These are phyloP conservation scores for Ptilodon capucinus DNA, from an alignment of 2,888 invertebrate genomes.

Conservation along the genomic window DNA sequence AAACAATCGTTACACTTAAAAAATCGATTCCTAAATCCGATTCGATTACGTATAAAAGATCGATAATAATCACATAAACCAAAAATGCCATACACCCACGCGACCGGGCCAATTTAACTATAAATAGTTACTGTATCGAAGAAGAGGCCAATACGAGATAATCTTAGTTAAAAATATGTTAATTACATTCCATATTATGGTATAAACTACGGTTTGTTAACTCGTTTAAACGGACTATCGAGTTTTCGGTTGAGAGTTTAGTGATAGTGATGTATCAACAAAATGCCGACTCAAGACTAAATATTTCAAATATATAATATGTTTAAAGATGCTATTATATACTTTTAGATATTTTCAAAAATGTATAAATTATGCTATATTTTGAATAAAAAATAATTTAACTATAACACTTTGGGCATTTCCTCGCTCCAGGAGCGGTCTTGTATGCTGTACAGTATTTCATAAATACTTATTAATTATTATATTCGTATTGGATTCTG, in stretches of 20 bases:
- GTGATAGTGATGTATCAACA: neutral
- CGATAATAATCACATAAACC: slow-evolving; percentile 37
- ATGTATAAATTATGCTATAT: too few relatives aligned
- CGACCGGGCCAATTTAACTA: slow-evolving; percentile 15
- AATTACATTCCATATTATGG: slow-evolving; percentile 31
- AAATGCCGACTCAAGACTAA: neutral
- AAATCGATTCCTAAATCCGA: slow-evolving; percentile 36
- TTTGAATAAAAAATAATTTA: too few relatives aligned
- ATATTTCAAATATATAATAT: too few relatives aligned
- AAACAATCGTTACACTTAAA: too few relatives aligned
- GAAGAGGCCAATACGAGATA: slow-evolving; percentile 21
- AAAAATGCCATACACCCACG: slow-evolving; percentile 35
- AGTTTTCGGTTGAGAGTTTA: neutral
- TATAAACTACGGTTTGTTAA: slow-evolving; percentile 1
- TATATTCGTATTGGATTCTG: too few relatives aligned
- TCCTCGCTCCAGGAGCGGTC: too few relatives aligned
- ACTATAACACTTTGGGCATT: too few relatives aligned
- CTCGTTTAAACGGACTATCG: neutral
- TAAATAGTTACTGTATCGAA: slow-evolving; percentile 24
- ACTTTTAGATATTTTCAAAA: too few relatives aligned
- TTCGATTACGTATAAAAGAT: slow-evolving; percentile 40
- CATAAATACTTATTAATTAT: too few relatives aligned
- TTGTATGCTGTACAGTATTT: too few relatives aligned
- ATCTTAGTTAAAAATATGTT: slow-evolving; percentile 32
- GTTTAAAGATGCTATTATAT: too few relatives aligned